Evolutionary conservation across 2,113 vertebrate species (phyloP).

Genomic region (Nothobranchius kuhntae): DNA sequence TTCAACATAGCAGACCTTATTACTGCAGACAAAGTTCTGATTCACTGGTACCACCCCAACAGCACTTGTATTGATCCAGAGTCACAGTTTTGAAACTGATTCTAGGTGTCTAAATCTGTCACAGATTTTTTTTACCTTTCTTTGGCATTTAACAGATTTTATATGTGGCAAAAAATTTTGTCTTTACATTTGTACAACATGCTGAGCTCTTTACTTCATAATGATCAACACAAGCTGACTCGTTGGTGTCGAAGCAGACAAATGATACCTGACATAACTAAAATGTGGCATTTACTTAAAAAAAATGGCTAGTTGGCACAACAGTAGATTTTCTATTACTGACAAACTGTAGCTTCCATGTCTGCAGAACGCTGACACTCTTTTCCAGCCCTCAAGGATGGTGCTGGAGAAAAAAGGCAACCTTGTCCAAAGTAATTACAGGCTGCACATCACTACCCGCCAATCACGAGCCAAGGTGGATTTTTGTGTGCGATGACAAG

Average conservation of each 20-base stretch:
- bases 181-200: background rate
- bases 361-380: constrained; percentile 30
- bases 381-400: constrained; percentile 30
- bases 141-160: too few species aligned
- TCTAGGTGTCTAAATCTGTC: too few species aligned
- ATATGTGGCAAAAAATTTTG: constrained; percentile 18
- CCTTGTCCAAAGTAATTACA: constrained; percentile 65
- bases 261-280: background rate
- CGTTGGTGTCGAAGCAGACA: constrained; percentile 2
- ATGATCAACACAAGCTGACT: background rate
- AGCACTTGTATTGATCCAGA: too few species aligned
- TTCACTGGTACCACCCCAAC: too few species aligned
- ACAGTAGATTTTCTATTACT: constrained; percentile 17
- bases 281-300: background rate
- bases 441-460: constrained; percentile 62
- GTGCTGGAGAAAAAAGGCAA: constrained; percentile 54
- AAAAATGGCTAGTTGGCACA: constrained; percentile 1
- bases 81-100: too few species aligned
- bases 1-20: too few species aligned
- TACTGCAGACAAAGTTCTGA: too few species aligned
- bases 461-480: constrained; percentile 58
- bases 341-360: constrained; percentile 14
- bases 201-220: background rate
- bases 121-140: too few species aligned
- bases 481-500: constrained; percentile 35